A percentile compares a stretch with the other conserved stretches of the same genome.
Conservation (phyloP, 2,113 vertebrate genomes). For the Hystrix brachyura region DNA sequence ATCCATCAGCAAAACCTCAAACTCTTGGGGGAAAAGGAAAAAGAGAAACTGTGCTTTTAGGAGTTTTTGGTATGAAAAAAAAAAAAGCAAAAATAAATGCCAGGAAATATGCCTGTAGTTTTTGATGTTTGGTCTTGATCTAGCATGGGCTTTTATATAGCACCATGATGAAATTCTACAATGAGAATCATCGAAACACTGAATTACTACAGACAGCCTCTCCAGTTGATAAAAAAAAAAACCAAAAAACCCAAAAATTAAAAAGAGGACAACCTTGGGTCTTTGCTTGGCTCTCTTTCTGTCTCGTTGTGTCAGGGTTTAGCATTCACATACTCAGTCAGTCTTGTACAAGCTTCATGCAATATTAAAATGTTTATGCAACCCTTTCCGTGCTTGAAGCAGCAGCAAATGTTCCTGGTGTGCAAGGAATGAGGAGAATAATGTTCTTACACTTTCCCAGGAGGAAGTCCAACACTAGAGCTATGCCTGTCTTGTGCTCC, state of each 20-base stretch:
- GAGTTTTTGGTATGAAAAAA: not conserved
- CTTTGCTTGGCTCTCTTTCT: slow-evolving; percentile 62
- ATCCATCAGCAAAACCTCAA: slow-evolving; percentile 42
- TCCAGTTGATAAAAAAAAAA: slow-evolving; percentile 71
- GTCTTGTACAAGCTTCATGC: slow-evolving; percentile 88
- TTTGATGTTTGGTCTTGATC: slow-evolving; percentile 72
- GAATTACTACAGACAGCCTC: slow-evolving; percentile 72
- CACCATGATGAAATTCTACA: slow-evolving; percentile 73
- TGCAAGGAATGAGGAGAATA: slow-evolving; percentile 83
- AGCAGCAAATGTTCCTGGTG: slow-evolving; percentile 82
- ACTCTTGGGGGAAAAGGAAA: slow-evolving; percentile 25
- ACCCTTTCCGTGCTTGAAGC: slow-evolving; percentile 86
- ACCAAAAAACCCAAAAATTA: not conserved
- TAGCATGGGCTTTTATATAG: slow-evolving; percentile 54
- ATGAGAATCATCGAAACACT: slow-evolving; percentile 74
- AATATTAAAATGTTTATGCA: slow-evolving; percentile 91
- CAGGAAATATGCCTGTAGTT: slow-evolving; percentile 56
- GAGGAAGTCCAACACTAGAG: slow-evolving; percentile 77
- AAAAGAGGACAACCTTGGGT: slow-evolving; percentile 64
- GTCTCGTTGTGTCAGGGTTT: slow-evolving; percentile 82
- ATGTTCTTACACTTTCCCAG: slow-evolving; percentile 81
- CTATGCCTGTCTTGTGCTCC: slow-evolving; percentile 72
- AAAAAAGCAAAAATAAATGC: not conserved
- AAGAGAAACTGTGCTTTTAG: slow-evolving; percentile 45
- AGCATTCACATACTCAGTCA: slow-evolving; percentile 87